A percentile compares a stretch with the other conserved stretches of the same genome.
Conservation (phyloP, 2,888 invertebrate genomes). For the Andrena flavipes region DNA sequence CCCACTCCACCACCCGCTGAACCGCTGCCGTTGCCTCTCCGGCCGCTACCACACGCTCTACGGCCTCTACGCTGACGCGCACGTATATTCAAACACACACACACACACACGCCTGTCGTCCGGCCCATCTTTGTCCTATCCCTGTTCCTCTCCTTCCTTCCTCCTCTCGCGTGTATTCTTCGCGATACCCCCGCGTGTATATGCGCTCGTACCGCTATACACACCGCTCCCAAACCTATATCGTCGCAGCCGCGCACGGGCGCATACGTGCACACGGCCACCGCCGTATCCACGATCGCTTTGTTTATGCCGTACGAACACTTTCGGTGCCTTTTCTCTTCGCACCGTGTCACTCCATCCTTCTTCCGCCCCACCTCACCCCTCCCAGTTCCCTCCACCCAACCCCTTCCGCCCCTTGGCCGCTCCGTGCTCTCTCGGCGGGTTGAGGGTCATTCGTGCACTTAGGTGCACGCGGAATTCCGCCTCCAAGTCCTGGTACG, state of each 20-base stretch:
- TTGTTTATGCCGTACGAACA: slow-evolving; percentile 74
- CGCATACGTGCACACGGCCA: slow-evolving; percentile 19
- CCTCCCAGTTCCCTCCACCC: background rate
- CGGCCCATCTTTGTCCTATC: slow-evolving; percentile 60
- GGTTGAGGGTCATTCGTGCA: slow-evolving; percentile 68
- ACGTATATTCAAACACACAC: slow-evolving; percentile 20
- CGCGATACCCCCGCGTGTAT: slow-evolving; percentile 10
- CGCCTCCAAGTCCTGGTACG: slow-evolving; percentile 75
- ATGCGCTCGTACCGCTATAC: slow-evolving; percentile 54
- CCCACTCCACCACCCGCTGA: slow-evolving; percentile 61
- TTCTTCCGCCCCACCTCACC: slow-evolving; percentile 12
- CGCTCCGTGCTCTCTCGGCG: slow-evolving; percentile 25
- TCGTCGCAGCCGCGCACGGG: slow-evolving; percentile 9
- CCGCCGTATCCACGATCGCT: slow-evolving; percentile 63
- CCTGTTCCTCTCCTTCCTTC: slow-evolving; percentile 43
- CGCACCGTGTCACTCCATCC: slow-evolving; percentile 53
- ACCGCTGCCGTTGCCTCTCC: slow-evolving; percentile 48
- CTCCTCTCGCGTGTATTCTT: slow-evolving; percentile 34
- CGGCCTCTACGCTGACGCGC: slow-evolving; percentile 13
- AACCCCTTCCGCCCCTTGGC: background rate
- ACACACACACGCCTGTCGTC: slow-evolving; percentile 30
- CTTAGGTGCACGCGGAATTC: slow-evolving; percentile 77
- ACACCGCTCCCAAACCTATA: slow-evolving; percentile 46
- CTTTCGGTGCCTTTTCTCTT: slow-evolving; percentile 70
- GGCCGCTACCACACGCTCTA: slow-evolving; percentile 52